Conservation (phyloP, 2,888 invertebrate species). For the Tipula unca region DNA sequence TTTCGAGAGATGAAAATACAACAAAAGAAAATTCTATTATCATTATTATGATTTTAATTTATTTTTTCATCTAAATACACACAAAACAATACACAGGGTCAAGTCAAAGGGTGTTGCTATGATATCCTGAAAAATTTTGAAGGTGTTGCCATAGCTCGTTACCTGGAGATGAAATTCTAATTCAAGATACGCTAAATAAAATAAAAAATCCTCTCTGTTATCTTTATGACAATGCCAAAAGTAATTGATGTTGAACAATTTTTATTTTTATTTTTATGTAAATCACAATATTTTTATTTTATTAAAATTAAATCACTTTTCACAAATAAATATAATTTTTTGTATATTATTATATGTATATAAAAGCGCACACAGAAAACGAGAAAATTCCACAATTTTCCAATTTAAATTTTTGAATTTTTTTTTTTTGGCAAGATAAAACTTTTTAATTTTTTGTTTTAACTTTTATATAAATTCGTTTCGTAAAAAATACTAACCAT, state of each 20-base stretch:
- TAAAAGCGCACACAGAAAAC: background rate
- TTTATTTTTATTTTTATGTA: background rate
- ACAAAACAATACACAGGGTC: background rate
- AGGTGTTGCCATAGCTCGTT: conserved; percentile 17
- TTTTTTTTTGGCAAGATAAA: background rate
- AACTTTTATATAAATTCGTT: background rate
- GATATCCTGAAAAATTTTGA: conserved; percentile 29
- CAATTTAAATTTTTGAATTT: background rate
- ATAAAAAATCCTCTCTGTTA: conserved; percentile 10
- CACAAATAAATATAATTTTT: background rate
- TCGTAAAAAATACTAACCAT: background rate
- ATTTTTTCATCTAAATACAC: conserved; percentile 9
- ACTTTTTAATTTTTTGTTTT: background rate
- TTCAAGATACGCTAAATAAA: conserved; percentile 15
- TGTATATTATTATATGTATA: background rate
- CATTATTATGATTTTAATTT: background rate
- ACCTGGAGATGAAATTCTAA: conserved; percentile 16
- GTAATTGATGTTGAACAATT: conserved; percentile 14
- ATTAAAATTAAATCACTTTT: background rate
- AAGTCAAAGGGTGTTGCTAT: conserved; percentile 37
- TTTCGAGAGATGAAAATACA: background rate
- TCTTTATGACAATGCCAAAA: conserved; percentile 17
- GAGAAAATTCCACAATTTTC: background rate
- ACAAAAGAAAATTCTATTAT: background rate
- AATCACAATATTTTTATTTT: conserved; percentile 14